phyloP scores from a whole-genome alignment of 2,888 invertebrate species.

The Sinelater perroti region DNA sequence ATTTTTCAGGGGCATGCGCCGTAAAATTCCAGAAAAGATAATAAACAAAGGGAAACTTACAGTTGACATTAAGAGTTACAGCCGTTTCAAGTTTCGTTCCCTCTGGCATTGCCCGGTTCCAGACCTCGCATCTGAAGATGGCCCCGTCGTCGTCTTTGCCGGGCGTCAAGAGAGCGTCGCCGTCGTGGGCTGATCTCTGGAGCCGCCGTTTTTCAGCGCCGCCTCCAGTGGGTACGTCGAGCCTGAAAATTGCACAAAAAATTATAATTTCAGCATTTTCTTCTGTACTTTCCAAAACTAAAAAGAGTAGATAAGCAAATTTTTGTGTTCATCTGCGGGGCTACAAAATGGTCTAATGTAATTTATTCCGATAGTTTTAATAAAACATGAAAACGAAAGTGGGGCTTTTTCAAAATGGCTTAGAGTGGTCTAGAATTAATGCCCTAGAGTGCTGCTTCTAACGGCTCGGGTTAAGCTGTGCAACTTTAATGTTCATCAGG shows the following conservation, averaged over 20 bases:
- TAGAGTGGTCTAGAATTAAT: too few relatives aligned
- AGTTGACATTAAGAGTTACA: conserved; percentile 86
- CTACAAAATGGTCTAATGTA: too few relatives aligned
- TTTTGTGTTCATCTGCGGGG: too few relatives aligned
- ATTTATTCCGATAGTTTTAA: too few relatives aligned
- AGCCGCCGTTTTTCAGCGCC: conserved; percentile 73
- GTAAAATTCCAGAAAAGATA: conserved; percentile 24
- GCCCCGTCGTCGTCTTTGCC: conserved; percentile 86
- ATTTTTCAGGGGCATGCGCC: conserved; percentile 24
- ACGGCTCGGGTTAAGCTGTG: neutral
- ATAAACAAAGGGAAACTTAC: conserved; percentile 68
- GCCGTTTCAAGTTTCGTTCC: conserved; percentile 81
- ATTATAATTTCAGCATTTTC: too few relatives aligned
- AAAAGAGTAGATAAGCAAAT: too few relatives aligned
- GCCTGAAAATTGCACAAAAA: conserved; percentile 62
- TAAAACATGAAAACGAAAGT: neutral
- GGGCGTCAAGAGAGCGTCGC: conserved; percentile 80
- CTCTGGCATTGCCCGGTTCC: conserved; percentile 87
- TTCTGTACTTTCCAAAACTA: too few relatives aligned
- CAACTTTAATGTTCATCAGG: conserved; percentile 18
- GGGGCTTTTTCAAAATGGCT: too few relatives aligned
- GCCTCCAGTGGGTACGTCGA: conserved; percentile 77
- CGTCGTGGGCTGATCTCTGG: conserved; percentile 77
- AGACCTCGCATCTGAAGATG: conserved; percentile 84
- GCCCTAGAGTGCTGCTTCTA: conserved; percentile 4